Conservation (phyloP, 2,113 vertebrate genomes). For the Emydocephalus ijimae region DNA sequence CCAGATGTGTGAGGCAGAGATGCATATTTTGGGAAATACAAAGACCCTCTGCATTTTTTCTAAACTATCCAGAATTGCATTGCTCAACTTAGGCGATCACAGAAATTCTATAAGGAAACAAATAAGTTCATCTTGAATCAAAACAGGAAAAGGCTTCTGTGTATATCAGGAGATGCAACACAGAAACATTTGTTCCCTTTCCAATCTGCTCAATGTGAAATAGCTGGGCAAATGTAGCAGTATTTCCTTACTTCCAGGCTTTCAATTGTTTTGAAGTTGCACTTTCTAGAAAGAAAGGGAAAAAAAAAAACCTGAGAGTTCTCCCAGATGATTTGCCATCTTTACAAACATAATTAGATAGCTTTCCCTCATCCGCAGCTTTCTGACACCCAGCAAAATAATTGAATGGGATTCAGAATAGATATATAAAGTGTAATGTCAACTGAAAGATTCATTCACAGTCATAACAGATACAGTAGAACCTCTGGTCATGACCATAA, state of each 20-base stretch:
- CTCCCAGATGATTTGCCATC: neutral
- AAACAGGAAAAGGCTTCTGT: neutral
- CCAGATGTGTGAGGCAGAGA: neutral
- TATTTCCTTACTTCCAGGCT: neutral
- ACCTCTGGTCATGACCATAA: no score
- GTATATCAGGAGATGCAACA: neutral
- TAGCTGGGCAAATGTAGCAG: neutral
- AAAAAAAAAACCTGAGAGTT: neutral
- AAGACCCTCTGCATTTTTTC: neutral
- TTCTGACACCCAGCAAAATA: neutral
- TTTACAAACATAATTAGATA: neutral
- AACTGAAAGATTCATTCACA: no score
- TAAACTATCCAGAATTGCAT: neutral
- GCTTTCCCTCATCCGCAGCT: neutral
- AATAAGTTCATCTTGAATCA: neutral
- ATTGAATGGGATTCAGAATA: neutral
- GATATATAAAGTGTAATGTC: neutral
- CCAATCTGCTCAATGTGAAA: neutral
- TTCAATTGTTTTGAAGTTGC: neutral
- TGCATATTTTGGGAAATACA: fast-evolving
- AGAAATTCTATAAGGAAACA: neutral
- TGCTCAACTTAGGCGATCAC: neutral
- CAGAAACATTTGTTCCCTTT: neutral
- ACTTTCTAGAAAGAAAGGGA: neutral
- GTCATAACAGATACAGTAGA: no score